A percentile compares a stretch with the other conserved stretches of the same genome.
Evolutionary conservation across 2,797 vertebrate genomes (phyloP).

Genomic region (Poliocrania exsul): DNA sequence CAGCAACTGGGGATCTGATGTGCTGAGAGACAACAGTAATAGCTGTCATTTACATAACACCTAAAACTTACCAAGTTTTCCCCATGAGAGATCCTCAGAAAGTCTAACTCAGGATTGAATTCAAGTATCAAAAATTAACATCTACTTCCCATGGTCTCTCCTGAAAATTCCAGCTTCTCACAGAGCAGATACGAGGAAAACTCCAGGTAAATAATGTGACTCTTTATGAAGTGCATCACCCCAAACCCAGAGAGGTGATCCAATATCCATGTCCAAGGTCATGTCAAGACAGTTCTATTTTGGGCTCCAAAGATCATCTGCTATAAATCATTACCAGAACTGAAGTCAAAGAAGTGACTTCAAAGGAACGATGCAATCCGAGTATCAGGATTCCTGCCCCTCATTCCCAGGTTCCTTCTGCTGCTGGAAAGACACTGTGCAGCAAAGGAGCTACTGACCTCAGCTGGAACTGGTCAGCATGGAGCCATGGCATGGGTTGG

Average conservation of each 20-base stretch:
- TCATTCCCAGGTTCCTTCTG: not conserved
- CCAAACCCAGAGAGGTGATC: not conserved
- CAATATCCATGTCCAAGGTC: not conserved
- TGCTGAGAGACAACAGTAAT: not conserved
- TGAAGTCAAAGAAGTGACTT: not conserved
- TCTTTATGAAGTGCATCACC: not conserved
- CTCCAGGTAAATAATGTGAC: accelerated
- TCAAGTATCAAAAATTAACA: not conserved
- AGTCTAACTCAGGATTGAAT: not conserved
- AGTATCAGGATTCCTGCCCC: not conserved
- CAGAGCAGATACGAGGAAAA: not conserved
- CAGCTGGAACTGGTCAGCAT: not conserved
- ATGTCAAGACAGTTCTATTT: not conserved
- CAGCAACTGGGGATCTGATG: not conserved
- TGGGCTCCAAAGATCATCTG: not conserved
- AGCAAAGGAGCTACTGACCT: not conserved
- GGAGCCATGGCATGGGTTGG: not conserved
- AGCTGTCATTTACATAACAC: not conserved
- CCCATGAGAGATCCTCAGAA: not conserved
- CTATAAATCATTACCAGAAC: not conserved
- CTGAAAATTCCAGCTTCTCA: not conserved
- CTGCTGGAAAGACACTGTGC: not conserved
- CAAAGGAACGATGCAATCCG: constrained; percentile 28
- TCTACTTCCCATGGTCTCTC: not conserved
- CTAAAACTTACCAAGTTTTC: not conserved